Conservation (phyloP, 2,888 invertebrate species). For the Lasioglossum leucozonium region DNA sequence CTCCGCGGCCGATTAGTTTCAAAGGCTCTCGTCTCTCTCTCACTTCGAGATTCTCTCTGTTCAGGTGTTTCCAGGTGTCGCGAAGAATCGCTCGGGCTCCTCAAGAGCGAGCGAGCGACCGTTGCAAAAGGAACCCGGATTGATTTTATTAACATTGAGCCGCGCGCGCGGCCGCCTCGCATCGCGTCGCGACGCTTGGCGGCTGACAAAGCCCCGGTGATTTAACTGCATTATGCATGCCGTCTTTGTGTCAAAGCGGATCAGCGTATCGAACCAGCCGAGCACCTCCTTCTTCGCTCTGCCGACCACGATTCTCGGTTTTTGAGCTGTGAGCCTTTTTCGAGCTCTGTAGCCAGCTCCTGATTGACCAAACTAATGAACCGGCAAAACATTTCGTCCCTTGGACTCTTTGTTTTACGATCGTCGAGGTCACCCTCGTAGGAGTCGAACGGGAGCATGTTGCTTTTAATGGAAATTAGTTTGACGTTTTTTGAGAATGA, state of each 20-base stretch:
- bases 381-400: background rate
- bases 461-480: background rate
- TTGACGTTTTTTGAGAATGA: background rate
- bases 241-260: conserved; percentile 30
- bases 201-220: conserved; percentile 28
- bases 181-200: conserved; percentile 1
- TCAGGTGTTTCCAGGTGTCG: background rate
- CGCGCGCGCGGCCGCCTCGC: background rate
- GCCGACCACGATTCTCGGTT: background rate
- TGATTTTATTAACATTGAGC: conserved; percentile 33
- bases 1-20: conserved; percentile 3
- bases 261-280: conserved; percentile 25
- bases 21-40: background rate
- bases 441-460: background rate
- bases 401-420: background rate
- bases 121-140: conserved; percentile 22
- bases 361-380: background rate
- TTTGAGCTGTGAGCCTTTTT: background rate
- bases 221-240: conserved; percentile 40
- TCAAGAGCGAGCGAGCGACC: background rate
- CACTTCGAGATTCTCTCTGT: background rate
- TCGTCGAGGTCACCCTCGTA: background rate
- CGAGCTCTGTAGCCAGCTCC: background rate
- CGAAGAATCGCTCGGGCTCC: background rate
- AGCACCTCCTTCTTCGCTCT: background rate